Percentiles rank a stretch among this genome's conserved stretches.
These are phyloP conservation scores for Leptopilina clavipes DNA, from an alignment of 1,140 invertebrate genomes.

Conservation along the genomic window DNA sequence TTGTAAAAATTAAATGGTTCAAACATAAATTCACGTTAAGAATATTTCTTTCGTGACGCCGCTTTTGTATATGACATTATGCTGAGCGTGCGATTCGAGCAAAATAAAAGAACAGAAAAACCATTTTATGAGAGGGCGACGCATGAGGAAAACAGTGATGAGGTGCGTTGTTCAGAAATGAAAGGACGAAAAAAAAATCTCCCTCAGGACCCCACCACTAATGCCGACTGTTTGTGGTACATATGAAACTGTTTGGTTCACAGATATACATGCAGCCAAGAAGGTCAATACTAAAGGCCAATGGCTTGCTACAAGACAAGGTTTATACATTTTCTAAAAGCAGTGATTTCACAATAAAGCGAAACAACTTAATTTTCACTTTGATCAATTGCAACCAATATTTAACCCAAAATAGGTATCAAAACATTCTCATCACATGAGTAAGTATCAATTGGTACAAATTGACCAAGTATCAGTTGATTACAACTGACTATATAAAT, in stretches of 20 bases:
- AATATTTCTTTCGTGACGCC: not conserved
- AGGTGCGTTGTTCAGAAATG: slow-evolving; percentile 27
- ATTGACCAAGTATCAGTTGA: no score
- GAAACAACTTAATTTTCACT: not conserved
- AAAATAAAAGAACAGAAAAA: slow-evolving; percentile 21
- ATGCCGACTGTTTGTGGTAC: slow-evolving; percentile 22
- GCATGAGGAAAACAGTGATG: slow-evolving; percentile 25
- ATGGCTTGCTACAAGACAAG: not conserved
- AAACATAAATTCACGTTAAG: not conserved
- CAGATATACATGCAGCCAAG: not conserved
- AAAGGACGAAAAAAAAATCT: slow-evolving; percentile 30
- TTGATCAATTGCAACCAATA: no score
- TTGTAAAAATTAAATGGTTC: not conserved
- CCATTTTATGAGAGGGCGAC: not conserved
- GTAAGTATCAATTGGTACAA: no score
- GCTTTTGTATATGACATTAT: slow-evolving; percentile 25
- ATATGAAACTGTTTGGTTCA: not conserved
- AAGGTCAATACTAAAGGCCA: slow-evolving; percentile 31
- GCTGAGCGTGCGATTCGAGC: not conserved
- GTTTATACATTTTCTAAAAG: not conserved
- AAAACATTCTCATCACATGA: no score
- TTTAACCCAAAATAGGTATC: no score
- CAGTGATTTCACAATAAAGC: not conserved
- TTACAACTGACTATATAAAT: no score
- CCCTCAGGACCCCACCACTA: slow-evolving; percentile 27